Percentiles rank a stretch among this genome's conserved stretches.
Conservation (phyloP, 2,888 invertebrate genomes). For the Cephus sareptanus region DNA sequence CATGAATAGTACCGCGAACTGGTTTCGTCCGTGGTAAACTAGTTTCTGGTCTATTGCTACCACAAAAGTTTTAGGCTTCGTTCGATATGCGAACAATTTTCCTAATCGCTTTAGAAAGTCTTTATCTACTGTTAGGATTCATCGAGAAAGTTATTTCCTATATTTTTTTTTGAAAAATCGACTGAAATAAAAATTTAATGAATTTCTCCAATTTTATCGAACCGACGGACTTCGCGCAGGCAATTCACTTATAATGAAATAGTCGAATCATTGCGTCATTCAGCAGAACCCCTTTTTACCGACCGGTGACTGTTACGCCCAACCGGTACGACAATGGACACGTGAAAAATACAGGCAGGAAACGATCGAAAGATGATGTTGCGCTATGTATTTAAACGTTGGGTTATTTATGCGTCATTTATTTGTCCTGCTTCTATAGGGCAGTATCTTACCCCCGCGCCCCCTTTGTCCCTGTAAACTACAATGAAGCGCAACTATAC, state of each 20-base stretch:
- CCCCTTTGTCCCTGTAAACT: neutral
- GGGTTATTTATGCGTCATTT: neutral
- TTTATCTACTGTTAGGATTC: neutral
- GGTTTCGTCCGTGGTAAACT: conserved; percentile 18
- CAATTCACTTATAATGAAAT: neutral
- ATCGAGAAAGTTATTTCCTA: neutral
- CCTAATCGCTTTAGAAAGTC: neutral
- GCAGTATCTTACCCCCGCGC: neutral
- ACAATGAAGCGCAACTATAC: neutral
- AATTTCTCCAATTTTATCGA: neutral
- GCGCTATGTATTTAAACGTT: neutral
- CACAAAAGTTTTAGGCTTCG: neutral
- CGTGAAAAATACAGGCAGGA: neutral
- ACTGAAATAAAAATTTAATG: neutral
- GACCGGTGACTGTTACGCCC: neutral
- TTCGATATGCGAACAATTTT: neutral
- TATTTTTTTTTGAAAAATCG: neutral
- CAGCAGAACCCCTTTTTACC: neutral
- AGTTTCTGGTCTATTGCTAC: neutral
- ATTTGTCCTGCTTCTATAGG: neutral
- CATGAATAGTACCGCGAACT: conserved; percentile 32
- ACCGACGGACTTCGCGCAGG: neutral
- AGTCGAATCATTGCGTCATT: neutral
- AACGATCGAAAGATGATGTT: neutral
- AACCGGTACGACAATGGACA: neutral